phyloP scores from a whole-genome alignment of 2,888 invertebrate species.

The Aphodius granarius region DNA sequence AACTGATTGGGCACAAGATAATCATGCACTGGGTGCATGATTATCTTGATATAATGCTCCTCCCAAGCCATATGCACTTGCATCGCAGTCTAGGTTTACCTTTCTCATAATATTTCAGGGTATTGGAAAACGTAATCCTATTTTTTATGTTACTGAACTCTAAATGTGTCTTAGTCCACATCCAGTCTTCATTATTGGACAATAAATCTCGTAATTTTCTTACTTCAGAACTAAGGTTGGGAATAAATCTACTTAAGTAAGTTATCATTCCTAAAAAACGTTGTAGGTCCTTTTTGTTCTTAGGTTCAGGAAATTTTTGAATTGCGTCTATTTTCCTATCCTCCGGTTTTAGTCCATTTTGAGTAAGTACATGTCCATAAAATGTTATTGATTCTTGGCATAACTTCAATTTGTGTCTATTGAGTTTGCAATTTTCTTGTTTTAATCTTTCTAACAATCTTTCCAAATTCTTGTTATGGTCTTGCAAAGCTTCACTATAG shows the following conservation, averaged over 20 bases:
- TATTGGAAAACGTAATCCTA: background rate
- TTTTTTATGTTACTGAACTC: constrained; percentile 11
- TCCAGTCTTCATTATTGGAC: background rate
- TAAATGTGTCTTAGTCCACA: constrained; percentile 6
- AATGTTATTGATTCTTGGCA: constrained; percentile 20
- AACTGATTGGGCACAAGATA: too few relatives aligned
- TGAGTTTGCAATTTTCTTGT: constrained; percentile 19
- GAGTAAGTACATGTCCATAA: constrained; percentile 14
- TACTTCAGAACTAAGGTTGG: constrained; percentile 10
- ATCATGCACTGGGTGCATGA: too few relatives aligned
- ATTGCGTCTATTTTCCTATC: constrained; percentile 12
- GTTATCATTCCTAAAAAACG: constrained; percentile 22
- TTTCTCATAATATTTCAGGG: constrained; percentile 9
- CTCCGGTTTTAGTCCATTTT: constrained; percentile 19
- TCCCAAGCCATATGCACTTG: background rate
- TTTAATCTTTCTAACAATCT: constrained; percentile 26
- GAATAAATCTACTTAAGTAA: constrained; percentile 20
- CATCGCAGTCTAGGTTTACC: constrained; percentile 5
- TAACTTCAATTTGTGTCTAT: constrained; percentile 19
- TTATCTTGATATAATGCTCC: background rate
- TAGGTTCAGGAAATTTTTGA: constrained; percentile 15
- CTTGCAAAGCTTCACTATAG: constrained; percentile 22
- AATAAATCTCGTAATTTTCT: background rate
- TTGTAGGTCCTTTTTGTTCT: constrained; percentile 11
- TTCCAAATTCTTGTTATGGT: constrained; percentile 30